phyloP scores from a whole-genome alignment of 2,113 vertebrate genomes.

The Vulpes vulpes region DNA sequence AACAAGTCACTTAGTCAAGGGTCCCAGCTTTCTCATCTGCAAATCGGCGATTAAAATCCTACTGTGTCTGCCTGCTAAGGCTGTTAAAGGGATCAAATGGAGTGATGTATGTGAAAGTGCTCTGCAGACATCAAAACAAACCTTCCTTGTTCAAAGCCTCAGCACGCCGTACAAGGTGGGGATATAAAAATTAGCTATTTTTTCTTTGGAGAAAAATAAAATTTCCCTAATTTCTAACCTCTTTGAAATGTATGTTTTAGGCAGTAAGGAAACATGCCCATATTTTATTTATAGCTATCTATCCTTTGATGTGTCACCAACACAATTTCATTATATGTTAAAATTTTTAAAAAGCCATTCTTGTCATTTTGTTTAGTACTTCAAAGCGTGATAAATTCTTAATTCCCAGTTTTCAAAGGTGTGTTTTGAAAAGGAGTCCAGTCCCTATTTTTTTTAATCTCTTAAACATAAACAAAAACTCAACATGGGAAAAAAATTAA shows the following conservation, averaged over 20 bases:
- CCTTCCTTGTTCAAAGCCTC: neutral
- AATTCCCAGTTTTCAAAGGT: constrained; percentile 37
- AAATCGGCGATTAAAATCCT: neutral
- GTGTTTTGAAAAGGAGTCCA: constrained; percentile 20
- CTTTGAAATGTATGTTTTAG: constrained; percentile 56
- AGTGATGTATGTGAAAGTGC: neutral
- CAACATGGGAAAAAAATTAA: constrained; percentile 12
- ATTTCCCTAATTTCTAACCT: constrained; percentile 1
- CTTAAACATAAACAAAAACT: constrained; percentile 48
- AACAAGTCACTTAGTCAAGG: neutral
- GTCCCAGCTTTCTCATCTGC: constrained; percentile 4
- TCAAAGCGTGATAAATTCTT: constrained; percentile 65
- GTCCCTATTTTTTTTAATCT: neutral
- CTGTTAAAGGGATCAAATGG: neutral
- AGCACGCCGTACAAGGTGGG: neutral
- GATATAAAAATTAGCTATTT: constrained; percentile 34
- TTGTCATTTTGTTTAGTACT: constrained; percentile 58
- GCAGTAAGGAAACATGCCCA: neutral
- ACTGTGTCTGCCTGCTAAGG: neutral
- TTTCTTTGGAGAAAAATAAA: constrained; percentile 52
- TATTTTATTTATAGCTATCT: constrained; percentile 60
- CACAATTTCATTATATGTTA: constrained; percentile 41
- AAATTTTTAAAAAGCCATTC: constrained; percentile 56
- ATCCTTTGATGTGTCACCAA: constrained; percentile 62
- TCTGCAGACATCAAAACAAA: neutral